Evolutionary conservation across 1,140 invertebrate species (phyloP).

Genomic region (Tribolium madens): DNA sequence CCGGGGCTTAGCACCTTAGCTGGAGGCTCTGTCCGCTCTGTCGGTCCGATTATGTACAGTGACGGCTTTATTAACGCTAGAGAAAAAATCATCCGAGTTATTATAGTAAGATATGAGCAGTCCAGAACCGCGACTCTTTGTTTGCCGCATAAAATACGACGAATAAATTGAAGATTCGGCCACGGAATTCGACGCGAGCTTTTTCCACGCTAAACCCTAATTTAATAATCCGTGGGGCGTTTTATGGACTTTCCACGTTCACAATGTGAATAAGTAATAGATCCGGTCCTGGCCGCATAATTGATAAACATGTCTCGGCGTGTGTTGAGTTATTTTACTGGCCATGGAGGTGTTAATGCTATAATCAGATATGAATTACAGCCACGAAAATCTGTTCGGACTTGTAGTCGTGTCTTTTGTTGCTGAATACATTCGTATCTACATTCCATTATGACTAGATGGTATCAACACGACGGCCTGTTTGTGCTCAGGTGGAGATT

Average conservation of each 20-base stretch:
- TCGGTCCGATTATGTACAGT: conserved; percentile 53
- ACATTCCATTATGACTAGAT: conserved; percentile 43
- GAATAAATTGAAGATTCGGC: conserved; percentile 40
- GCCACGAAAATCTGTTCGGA: conserved; percentile 39
- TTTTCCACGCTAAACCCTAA: conserved; percentile 24
- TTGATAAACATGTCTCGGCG: conserved; percentile 41
- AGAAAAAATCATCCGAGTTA: conserved; percentile 50
- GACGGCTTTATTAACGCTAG: conserved; percentile 54
- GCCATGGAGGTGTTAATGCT: conserved; percentile 43
- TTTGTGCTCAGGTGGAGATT: conserved; percentile 2
- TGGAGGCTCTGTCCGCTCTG: conserved; percentile 48
- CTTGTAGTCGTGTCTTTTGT: conserved; percentile 41
- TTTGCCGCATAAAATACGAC: conserved; percentile 26
- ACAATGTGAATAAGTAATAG: conserved; percentile 28
- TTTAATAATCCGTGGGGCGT: conserved; percentile 11
- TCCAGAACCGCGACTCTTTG: conserved; percentile 39
- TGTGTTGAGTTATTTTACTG: conserved; percentile 44
- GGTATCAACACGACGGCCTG: conserved; percentile 16
- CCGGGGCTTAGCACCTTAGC: conserved; percentile 49
- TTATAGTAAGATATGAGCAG: conserved; percentile 45
- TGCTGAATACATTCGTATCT: conserved; percentile 33
- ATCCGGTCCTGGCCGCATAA: conserved; percentile 39
- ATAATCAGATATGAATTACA: conserved; percentile 45
- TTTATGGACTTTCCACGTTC: conserved; percentile 21
- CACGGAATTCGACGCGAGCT: background rate